A percentile compares a stretch with the other conserved stretches of the same genome.
phyloP scores from a whole-genome alignment of 1,140 invertebrate genomes.

The Paraescarpia echinospica region DNA sequence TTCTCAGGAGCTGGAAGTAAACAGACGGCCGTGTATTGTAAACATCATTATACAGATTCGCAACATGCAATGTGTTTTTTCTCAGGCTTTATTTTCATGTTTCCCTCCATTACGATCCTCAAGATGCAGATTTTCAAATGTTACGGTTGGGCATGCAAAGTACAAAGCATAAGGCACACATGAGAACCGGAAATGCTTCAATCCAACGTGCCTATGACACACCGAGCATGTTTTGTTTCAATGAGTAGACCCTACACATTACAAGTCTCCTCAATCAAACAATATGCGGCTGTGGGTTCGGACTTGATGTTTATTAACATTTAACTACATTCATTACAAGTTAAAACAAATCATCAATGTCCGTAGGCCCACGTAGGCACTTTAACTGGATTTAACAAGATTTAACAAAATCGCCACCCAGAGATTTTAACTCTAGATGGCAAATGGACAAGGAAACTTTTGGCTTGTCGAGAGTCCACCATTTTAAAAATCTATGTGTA shows the following conservation, averaged over 20 bases:
- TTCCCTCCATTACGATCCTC: too few relatives aligned
- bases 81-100: neutral
- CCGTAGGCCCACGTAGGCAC: too few relatives aligned
- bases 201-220: neutral
- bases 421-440: too few relatives aligned
- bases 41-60: neutral
- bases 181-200: neutral
- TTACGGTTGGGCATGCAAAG: too few relatives aligned
- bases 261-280: neutral
- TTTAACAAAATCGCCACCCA: too few relatives aligned
- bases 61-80: neutral
- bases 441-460: too few relatives aligned
- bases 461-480: too few relatives aligned
- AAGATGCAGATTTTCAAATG: neutral
- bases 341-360: neutral
- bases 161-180: too few relatives aligned
- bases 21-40: neutral
- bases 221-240: neutral
- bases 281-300: neutral
- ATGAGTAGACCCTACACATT: neutral
- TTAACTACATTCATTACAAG: neutral
- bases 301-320: neutral
- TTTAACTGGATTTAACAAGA: neutral
- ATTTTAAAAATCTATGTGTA: too few relatives aligned
- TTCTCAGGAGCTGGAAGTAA: slow-evolving; percentile 83